These are phyloP conservation scores for Botia almorhae DNA, from an alignment of 2,797 vertebrate species.

Conservation along the genomic window DNA sequence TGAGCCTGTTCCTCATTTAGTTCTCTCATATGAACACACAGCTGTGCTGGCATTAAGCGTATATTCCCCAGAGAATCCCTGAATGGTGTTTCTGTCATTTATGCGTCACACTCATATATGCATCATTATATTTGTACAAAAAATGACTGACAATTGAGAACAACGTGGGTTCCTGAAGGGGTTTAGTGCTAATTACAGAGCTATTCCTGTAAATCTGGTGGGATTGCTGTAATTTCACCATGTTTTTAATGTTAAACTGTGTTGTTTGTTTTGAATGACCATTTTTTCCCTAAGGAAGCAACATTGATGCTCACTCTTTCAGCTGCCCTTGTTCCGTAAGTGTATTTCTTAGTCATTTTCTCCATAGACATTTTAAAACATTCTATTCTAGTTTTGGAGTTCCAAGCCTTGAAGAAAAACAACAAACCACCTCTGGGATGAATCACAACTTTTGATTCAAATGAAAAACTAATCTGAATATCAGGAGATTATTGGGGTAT, in stretches of 20 bases:
- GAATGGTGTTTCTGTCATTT: background rate
- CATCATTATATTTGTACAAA: slow-evolving; percentile 12
- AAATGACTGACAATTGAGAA: slow-evolving; percentile 17
- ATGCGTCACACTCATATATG: background rate
- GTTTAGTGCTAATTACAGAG: slow-evolving; percentile 35
- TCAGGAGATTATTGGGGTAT: too few relatives aligned
- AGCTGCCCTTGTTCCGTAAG: background rate
- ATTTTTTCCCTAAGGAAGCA: slow-evolving; percentile 10
- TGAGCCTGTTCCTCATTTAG: slow-evolving; percentile 11
- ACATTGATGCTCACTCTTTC: background rate
- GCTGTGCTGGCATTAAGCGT: background rate
- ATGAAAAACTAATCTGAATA: background rate
- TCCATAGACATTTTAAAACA: background rate
- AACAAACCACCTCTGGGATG: background rate
- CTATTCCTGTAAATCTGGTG: slow-evolving; percentile 9
- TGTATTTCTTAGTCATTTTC: background rate
- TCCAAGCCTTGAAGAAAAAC: background rate
- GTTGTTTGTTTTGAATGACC: slow-evolving; percentile 15
- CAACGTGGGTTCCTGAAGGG: slow-evolving; percentile 10
- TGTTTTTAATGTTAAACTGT: slow-evolving; percentile 19
- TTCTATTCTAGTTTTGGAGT: too few relatives aligned
- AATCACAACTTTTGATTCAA: background rate
- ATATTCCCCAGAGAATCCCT: background rate
- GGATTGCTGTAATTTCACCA: slow-evolving; percentile 17
- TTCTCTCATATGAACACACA: background rate